Evolutionary conservation across 1,140 invertebrate species (phyloP).

Genomic region (Diachasmimorpha longicaudata): DNA sequence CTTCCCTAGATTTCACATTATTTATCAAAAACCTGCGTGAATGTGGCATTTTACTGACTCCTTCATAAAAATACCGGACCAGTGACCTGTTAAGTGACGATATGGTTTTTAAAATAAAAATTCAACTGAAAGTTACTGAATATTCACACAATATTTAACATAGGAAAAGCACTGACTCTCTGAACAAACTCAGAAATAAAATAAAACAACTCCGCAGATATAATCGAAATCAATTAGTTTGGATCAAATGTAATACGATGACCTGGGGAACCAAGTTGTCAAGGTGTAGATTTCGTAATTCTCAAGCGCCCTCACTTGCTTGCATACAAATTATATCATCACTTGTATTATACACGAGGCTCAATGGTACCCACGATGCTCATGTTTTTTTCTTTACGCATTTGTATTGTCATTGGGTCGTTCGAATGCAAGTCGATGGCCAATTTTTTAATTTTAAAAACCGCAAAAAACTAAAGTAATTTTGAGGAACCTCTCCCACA

Average conservation of each 20-base stretch:
- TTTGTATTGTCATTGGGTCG: not conserved
- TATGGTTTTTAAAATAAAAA: no score
- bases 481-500: not conserved
- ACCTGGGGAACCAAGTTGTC: not conserved
- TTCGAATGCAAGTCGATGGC: not conserved
- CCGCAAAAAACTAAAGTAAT: not conserved
- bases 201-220: not conserved
- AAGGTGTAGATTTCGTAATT: not conserved
- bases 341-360: not conserved
- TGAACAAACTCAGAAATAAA: not conserved
- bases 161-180: no score
- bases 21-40: no score
- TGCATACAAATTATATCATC: not conserved
- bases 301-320: not conserved
- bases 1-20: no score
- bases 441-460: not conserved
- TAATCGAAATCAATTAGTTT: not conserved
- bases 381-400: not conserved
- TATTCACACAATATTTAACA: no score
- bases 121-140: no score
- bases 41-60: no score
- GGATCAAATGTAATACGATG: conserved; percentile 1
- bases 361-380: not conserved
- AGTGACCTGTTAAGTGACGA: no score
- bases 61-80: no score